phyloP scores from a whole-genome alignment of 2,113 vertebrate genomes.

The Carollia perspicillata region DNA sequence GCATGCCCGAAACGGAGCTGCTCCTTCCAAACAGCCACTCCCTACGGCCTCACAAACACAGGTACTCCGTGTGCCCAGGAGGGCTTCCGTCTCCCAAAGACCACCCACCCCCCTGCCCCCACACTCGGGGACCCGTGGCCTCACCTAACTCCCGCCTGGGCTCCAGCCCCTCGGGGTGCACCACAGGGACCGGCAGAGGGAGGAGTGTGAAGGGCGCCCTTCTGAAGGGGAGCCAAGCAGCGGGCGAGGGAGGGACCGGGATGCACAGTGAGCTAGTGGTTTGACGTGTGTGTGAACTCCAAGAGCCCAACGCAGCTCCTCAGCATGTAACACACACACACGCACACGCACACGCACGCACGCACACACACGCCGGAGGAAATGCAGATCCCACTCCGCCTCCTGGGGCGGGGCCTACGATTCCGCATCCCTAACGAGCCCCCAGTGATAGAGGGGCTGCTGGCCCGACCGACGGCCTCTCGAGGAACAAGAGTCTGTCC shows the following conservation, averaged over 20 bases:
- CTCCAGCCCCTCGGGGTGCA: neutral
- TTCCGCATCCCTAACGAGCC: neutral
- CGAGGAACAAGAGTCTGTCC: neutral
- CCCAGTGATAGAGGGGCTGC: neutral
- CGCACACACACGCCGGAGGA: too few species aligned
- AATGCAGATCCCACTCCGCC: neutral
- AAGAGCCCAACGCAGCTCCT: fast-evolving
- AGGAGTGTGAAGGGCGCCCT: neutral
- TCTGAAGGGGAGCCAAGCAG: neutral
- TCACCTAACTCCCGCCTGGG: too few species aligned
- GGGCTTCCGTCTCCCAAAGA: neutral
- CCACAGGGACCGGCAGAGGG: neutral
- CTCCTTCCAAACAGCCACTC: neutral
- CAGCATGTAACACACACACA: fast-evolving
- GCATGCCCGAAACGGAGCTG: fast-evolving
- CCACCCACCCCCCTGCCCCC: neutral
- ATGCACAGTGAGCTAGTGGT: fast-evolving
- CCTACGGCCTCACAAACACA: neutral
- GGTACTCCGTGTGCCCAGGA: neutral
- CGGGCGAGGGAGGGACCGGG: fast-evolving
- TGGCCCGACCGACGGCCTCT: neutral
- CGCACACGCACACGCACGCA: too few species aligned
- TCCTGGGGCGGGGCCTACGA: neutral
- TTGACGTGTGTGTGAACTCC: neutral
- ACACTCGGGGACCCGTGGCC: too few species aligned